Evolutionary conservation across 2,113 vertebrate genomes (phyloP).

Genomic region (Hippolais icterina): DNA sequence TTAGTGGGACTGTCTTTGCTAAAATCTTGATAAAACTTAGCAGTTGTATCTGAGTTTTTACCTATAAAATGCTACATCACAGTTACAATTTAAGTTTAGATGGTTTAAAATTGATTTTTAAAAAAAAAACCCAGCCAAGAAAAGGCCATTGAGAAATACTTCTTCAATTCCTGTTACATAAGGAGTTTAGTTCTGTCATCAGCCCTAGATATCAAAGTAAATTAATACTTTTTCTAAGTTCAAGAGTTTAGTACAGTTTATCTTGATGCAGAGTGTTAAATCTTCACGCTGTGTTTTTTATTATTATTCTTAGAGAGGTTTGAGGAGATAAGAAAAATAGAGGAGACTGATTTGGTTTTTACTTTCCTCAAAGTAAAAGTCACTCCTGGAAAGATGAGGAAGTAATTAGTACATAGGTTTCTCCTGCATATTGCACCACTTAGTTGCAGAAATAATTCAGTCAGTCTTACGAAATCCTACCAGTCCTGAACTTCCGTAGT

Average conservation of each 20-base stretch:
- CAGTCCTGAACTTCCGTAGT: neutral
- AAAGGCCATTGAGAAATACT: neutral
- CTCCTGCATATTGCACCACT: neutral
- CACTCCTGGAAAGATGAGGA: neutral
- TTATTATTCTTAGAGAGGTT: neutral
- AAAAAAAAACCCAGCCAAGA: neutral
- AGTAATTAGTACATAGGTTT: neutral
- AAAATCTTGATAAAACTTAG: neutral
- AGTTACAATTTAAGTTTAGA: neutral
- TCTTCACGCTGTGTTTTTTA: neutral
- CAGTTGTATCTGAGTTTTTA: neutral
- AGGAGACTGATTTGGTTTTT: neutral
- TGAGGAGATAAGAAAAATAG: neutral
- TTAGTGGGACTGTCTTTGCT: neutral
- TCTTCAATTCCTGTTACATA: neutral
- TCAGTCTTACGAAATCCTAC: neutral
- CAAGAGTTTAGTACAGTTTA: neutral
- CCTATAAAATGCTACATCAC: neutral
- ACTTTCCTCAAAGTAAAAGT: neutral
- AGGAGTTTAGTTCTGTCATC: neutral
- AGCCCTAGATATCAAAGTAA: neutral
- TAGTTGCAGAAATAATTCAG: neutral
- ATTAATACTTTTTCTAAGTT: neutral
- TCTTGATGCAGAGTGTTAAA: neutral
- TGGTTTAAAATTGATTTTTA: neutral